Evolutionary conservation across 1,140 invertebrate species (phyloP), one percentile per base, ranked within the genome.

Genomic region (Aethina tumida): DNA sequence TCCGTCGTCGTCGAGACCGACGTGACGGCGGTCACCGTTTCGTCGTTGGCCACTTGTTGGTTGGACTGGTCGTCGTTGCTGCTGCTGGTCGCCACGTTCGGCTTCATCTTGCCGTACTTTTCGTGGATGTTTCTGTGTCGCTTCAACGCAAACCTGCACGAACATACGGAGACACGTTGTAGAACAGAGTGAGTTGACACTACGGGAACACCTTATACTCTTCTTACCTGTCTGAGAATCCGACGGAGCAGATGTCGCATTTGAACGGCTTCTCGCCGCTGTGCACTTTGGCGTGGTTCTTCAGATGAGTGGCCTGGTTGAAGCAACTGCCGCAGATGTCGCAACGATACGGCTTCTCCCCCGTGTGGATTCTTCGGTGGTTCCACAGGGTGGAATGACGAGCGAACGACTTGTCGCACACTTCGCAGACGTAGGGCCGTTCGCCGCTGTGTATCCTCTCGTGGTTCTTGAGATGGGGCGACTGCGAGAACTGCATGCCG

Each of bases 291-390:
- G 81, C 81, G 47, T 88, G 84, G 63, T 87, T 87, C 58, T 87
- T 86, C 15, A 87, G 64, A 64, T 88, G 84, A n/a, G 84, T 85
- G 1, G 84, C 84, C 64, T 87, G 84, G 59, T 84, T 86, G 52
- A 88, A 88, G 15, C 82, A 81, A 4, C 81, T 84, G 2, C 82
- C 81, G 52, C 84, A 88, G 19, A 81, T 82, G 33, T 84, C 81
- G 64, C 84, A 88, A 58, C 77, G 76, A 53, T 88, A 88, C 6
- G 87, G 86, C 60, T 90, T 89, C 66, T 91, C 86, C 10, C 87
- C 87, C 3, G 90, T 97, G 59, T 97, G 94, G 43, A 97, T 96
- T 38, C 92, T 75, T 26, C 89, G 72, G 59, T 96, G 92, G 60
- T 89, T 90, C 82, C 85, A 89, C 22, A 92, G 64, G 1, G 84